Conservation (phyloP, 2,888 invertebrate species). For the Malthinus seriepunctatus region DNA sequence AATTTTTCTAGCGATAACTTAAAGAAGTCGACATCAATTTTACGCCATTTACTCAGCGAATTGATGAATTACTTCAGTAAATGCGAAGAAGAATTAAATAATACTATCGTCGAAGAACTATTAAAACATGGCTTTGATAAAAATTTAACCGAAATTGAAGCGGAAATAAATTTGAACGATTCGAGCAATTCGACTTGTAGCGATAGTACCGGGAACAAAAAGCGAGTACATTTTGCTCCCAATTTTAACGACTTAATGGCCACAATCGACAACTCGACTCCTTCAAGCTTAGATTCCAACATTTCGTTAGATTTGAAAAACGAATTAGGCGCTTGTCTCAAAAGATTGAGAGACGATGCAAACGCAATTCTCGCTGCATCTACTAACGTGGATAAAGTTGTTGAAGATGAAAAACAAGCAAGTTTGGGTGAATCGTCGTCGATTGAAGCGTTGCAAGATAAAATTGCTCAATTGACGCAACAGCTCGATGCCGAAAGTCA, state of each 20-base stretch:
- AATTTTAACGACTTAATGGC: constrained; percentile 64
- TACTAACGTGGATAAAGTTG: constrained; percentile 31
- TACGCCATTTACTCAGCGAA: constrained; percentile 69
- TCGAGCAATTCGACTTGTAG: constrained; percentile 38
- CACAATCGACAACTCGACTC: constrained; percentile 64
- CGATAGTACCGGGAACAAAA: constrained; percentile 42
- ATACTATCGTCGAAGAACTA: constrained; percentile 70
- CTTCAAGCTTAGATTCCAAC: constrained; percentile 59
- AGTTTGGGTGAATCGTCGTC: background rate
- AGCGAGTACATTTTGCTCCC: constrained; percentile 73
- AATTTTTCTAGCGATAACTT: constrained; percentile 63
- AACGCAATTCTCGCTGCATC: constrained; percentile 69
- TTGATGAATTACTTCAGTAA: constrained; percentile 73
- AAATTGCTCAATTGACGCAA: constrained; percentile 40
- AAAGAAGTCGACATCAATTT: constrained; percentile 65
- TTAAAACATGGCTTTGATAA: constrained; percentile 52
- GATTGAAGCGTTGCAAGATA: constrained; percentile 35
- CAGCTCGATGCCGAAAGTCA: constrained; percentile 47
- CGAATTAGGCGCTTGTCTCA: constrained; percentile 70
- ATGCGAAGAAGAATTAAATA: constrained; percentile 80
- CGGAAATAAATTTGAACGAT: constrained; percentile 36
- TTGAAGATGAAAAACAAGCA: background rate
- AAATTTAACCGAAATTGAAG: constrained; percentile 37
- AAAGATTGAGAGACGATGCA: constrained; percentile 70
- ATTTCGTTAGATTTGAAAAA: constrained; percentile 61